phyloP scores from a whole-genome alignment of 2,888 invertebrate species.

The Trimorus sp. region DNA sequence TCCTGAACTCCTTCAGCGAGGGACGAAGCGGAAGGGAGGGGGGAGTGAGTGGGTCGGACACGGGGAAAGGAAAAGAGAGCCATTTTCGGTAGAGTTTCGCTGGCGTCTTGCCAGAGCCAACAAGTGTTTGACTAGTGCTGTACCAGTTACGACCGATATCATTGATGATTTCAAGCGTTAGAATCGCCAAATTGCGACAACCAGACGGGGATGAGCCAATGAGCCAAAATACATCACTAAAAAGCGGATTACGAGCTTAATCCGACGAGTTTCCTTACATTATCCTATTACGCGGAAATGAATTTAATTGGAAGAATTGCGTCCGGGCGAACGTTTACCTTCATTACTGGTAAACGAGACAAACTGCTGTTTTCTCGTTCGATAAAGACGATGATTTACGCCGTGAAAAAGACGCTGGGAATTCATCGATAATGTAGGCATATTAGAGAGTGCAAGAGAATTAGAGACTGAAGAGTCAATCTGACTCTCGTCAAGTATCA shows the following conservation, averaged over 20 bases:
- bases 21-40: conserved; percentile 6
- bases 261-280: conserved; percentile 15
- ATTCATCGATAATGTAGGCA: no score
- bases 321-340: conserved; percentile 2
- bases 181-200: conserved; percentile 57
- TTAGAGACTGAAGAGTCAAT: no score
- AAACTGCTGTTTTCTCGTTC: not conserved
- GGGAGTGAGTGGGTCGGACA: not conserved
- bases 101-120: conserved; percentile 75
- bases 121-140: conserved; percentile 76
- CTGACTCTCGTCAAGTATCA: no score
- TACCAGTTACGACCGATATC: conserved; percentile 67
- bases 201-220: conserved; percentile 33
- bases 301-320: conserved; percentile 29
- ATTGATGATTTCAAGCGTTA: conserved; percentile 53
- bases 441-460: no score
- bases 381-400: no score
- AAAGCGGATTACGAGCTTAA: conserved; percentile 31
- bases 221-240: conserved; percentile 34
- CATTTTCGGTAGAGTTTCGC: conserved; percentile 43
- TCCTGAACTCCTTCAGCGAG: conserved; percentile 29
- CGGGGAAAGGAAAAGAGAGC: conserved; percentile 37
- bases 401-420: no score
- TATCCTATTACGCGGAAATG: conserved; percentile 19
- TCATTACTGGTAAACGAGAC: not conserved